Evolutionary conservation across 1,140 invertebrate genomes (phyloP).

Genomic region (Papilio machaon): DNA sequence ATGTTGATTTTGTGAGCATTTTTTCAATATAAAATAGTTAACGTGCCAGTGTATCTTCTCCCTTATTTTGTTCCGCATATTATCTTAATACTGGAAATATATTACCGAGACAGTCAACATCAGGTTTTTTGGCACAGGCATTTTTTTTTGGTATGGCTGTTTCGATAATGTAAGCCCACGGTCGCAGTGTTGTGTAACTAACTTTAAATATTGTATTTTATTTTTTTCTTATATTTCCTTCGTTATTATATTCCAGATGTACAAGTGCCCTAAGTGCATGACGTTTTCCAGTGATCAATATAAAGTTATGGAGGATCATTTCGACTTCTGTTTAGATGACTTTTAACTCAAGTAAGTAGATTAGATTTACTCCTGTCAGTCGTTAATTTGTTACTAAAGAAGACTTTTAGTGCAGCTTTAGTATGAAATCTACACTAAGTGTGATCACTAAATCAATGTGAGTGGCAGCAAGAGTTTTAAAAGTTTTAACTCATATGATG

Average conservation of each 20-base stretch:
- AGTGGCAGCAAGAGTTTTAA: too few relatives aligned
- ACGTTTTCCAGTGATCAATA: conserved; percentile 65
- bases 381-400: too few relatives aligned
- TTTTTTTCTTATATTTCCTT: background rate
- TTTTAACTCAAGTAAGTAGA: conserved; percentile 42
- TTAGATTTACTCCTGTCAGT: too few relatives aligned
- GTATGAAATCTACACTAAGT: too few relatives aligned
- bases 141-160: background rate
- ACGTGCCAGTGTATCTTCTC: background rate
- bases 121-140: too few relatives aligned
- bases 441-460: too few relatives aligned
- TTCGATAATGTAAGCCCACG: background rate
- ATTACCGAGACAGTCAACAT: too few relatives aligned
- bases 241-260: conserved; percentile 57
- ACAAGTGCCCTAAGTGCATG: conserved; percentile 71
- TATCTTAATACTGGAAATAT: background rate
- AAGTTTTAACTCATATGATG: too few relatives aligned
- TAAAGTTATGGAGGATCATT: conserved; percentile 69
- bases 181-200: conserved; percentile 16
- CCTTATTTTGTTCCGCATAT: too few relatives aligned
- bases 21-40: background rate
- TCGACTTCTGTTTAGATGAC: conserved; percentile 71
- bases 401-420: too few relatives aligned
- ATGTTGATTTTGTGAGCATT: too few relatives aligned
- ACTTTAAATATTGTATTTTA: background rate